phyloP scores from a whole-genome alignment of 2,113 vertebrate genomes.

The Sminthopsis crassicaudata region DNA sequence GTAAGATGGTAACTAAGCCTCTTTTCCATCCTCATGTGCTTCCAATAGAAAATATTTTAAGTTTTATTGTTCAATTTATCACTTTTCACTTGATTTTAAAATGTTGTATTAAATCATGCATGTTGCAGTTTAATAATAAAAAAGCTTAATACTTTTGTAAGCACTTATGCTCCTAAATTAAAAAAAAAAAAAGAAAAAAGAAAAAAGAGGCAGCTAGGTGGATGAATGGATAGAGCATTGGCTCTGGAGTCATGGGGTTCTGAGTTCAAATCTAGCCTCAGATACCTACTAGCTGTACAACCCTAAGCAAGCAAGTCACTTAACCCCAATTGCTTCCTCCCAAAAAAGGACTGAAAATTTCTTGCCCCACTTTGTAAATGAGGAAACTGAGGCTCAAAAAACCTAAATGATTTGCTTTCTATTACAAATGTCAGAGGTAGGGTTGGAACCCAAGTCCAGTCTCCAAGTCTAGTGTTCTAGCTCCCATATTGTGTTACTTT shows the following conservation, averaged over 20 bases:
- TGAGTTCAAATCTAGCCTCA: too few species aligned
- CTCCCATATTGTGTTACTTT: background rate
- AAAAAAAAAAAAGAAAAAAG: background rate
- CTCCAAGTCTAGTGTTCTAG: background rate
- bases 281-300: too few species aligned
- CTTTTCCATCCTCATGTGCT: constrained; percentile 81
- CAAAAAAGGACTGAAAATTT: too few species aligned
- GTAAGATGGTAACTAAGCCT: constrained; percentile 83
- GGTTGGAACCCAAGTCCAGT: background rate
- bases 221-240: too few species aligned
- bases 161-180: constrained; percentile 57
- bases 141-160: constrained; percentile 76
- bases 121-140: constrained; percentile 85
- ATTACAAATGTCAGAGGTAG: background rate
- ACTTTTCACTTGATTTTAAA: constrained; percentile 82
- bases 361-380: background rate
- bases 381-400: background rate
- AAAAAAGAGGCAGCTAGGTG: too few species aligned
- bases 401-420: background rate
- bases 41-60: constrained; percentile 87
- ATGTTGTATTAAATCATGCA: constrained; percentile 84
- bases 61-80: constrained; percentile 82
- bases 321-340: too few species aligned
- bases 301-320: too few species aligned
- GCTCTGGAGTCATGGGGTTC: too few species aligned